Evolutionary conservation across 2,888 invertebrate species (phyloP).

Genomic region (Synergus umbraculus): DNA sequence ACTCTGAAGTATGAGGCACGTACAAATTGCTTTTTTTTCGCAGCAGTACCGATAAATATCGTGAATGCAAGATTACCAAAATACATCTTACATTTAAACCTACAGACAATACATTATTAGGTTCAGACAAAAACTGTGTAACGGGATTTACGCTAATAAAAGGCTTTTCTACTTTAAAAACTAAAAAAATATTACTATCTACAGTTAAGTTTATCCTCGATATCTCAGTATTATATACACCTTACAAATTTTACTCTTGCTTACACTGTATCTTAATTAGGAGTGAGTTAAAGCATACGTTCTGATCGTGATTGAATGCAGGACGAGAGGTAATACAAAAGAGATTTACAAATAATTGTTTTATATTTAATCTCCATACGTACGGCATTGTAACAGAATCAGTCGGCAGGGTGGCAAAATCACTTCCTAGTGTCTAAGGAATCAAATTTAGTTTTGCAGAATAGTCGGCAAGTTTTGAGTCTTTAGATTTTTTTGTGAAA

Average conservation of each 20-base stretch:
- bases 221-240: slow-evolving; percentile 29
- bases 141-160: slow-evolving; percentile 27
- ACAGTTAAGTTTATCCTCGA: slow-evolving; percentile 22
- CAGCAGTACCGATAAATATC: slow-evolving; percentile 57
- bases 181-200: slow-evolving; percentile 37
- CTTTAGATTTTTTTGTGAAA: not conserved
- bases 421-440: not conserved
- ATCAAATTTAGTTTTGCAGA: slow-evolving; percentile 7
- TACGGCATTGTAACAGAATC: slow-evolving; percentile 31
- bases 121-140: slow-evolving; percentile 19
- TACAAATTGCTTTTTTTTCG: slow-evolving; percentile 58
- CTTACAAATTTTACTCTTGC: slow-evolving; percentile 31
- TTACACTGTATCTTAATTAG: slow-evolving; percentile 24
- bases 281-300: slow-evolving; percentile 31
- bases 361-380: slow-evolving; percentile 32
- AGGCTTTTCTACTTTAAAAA: slow-evolving; percentile 34
- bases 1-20: slow-evolving; percentile 65
- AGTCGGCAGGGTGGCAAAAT: slow-evolving; percentile 29
- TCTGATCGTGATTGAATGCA: slow-evolving; percentile 20
- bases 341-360: slow-evolving; percentile 26
- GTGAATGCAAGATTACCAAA: slow-evolving; percentile 54
- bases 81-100: slow-evolving; percentile 46
- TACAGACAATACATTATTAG: slow-evolving; percentile 36
- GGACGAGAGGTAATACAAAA: slow-evolving; percentile 21
- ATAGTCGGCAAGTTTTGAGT: slow-evolving; percentile 11